Base-by-base conservation (phyloP, 2,113 vertebrate species). In the Amazona guildingii region DNA sequence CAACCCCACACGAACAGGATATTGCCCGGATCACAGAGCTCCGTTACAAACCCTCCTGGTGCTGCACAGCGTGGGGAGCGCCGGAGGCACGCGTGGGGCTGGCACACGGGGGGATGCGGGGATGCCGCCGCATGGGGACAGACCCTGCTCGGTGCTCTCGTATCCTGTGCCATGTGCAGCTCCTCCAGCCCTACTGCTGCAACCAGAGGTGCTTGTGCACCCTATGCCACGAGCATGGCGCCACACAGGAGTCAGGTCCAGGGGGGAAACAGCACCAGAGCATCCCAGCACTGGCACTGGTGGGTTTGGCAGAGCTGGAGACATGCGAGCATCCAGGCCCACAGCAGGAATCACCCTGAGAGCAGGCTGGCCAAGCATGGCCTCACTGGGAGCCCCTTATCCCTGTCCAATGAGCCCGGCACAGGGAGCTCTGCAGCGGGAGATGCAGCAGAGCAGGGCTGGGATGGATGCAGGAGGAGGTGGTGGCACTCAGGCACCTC, bases 1-100 rank as follows among this genome's bases (percentile, higher is more conserved):
- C 95, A 96, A 88, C 92, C 95, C 96, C 90, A 51, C 83, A 86
- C 85, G 85, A 97, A 90, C 87, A 92, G 93, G 95, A 92, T 84
- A 91, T 94, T 92, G 84, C 66, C 89, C 95, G 95, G 94, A 94
- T 88, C 95, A 88, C 90, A 51, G 37, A 33, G 92, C 95, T 90
- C 91, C 86, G 90, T 90, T 93, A 91, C 95, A 94, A 95, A 90
- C 76, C 94, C 85, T 33, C 49, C 84, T 2, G 75, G 86, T 76
- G 84, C 92, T 2, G 6, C 0, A 15, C 39, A n/a, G 86, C 3
- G 5, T 11, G 1, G 85, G 82, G 85, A 87, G 82, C 4, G 0
- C 85, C 2, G 2, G 46, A 19, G 82, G 85, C 85, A 21, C 0
- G 72, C 4, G 27, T 76, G 93, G 93, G 77, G 63, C 67, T 1